Evolutionary conservation across 1,140 invertebrate species (phyloP), one percentile per base, ranked within the genome.

Genomic region (Brachionus rubens): DNA sequence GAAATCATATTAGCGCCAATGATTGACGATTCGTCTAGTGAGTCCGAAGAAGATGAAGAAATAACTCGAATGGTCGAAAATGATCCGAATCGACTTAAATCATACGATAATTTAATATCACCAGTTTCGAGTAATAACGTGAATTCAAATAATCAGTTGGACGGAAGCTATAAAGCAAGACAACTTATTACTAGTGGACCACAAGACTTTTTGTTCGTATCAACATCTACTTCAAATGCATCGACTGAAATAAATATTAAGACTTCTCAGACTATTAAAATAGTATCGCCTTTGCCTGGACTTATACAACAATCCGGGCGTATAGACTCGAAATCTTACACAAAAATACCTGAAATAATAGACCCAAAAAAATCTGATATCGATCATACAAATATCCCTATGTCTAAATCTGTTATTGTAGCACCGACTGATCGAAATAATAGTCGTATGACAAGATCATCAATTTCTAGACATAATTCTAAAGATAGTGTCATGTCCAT

Each of bases 401-500:
- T 65, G 59, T 65, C 59, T 3, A 65, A 65, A 24, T 65, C 59
- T 7, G 59, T 65, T 24, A 65, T 65, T 24, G 59, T 65, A 6
- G 19, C 33, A 14, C 21, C 36, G 24, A 24, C 24, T 16, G 59
- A 65, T 24, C 33, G 40, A 14, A 65, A 41, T 43, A 65, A 28
- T 46, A 41, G 19, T 43, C 36, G 59, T 16, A 65, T 65, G 59
- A 65, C 59, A 14, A 65, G 59, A 65, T 65, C 59, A 2, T 65
- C 59, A 14, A 65, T 65, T 14, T 65, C 59, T 10, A 65, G 59
- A n/a, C 33, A 65, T 21, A 65, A 65, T 65, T 65, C 59, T 12
- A 65, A 65, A 65, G 59, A 65, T 16, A 77, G 56, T 56, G 65
- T 67, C 16, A 68, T 56, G 67, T 77, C 78, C 19, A 48, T 52